Conservation (phyloP, 2,888 invertebrate genomes). For the Barypeithes pellucidus region DNA sequence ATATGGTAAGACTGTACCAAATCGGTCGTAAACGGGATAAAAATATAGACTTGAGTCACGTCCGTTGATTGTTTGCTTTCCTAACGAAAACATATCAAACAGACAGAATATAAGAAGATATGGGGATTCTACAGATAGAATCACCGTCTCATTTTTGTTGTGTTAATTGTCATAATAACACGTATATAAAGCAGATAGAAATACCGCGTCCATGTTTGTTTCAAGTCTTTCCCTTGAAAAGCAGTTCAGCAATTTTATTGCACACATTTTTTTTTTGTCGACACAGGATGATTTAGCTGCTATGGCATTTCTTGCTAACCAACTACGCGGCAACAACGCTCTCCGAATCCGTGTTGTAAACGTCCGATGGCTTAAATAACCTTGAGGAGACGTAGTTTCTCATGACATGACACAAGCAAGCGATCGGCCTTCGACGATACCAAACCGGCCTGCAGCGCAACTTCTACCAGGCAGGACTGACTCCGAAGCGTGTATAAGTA, state of each 20-base stretch:
- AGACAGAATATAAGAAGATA: no score
- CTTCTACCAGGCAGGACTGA: conserved; percentile 37
- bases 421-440: conserved; percentile 63
- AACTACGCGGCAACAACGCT: conserved; percentile 42
- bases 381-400: conserved; percentile 64
- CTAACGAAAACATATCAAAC: no score
- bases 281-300: conserved; percentile 50
- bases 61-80: no score
- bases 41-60: no score
- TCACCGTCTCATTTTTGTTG: no score
- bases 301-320: conserved; percentile 47
- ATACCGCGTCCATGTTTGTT: no score
- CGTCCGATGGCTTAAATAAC: conserved; percentile 59
- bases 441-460: conserved; percentile 59
- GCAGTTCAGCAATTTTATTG: background rate
- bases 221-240: no score
- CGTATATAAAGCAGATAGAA: no score
- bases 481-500: conserved; percentile 31
- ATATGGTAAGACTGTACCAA: no score
- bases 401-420: conserved; percentile 64
- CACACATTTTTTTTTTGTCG: background rate
- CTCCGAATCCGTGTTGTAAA: conserved; percentile 47
- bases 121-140: no score
- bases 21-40: no score
- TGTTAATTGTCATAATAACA: no score